Evolutionary conservation across 1,140 invertebrate genomes (phyloP), one percentile per base, ranked within the genome.

Genomic region (Nautilus pompilius): DNA sequence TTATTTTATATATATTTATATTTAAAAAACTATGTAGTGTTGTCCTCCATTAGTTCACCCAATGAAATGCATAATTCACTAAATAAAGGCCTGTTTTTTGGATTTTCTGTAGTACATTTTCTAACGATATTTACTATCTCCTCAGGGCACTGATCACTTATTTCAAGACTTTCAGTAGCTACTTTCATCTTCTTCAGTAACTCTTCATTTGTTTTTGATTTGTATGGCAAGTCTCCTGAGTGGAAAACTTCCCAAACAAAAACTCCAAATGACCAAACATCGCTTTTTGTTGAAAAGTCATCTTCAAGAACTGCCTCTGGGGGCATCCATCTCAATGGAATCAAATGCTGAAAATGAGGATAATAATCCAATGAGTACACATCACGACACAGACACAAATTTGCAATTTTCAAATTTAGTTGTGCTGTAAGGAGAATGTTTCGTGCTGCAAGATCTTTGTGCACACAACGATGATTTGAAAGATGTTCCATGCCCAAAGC

Each of bases 371-470:
- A 88, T 36, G 90, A 89, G 75, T 95, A 92, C 0, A 92, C 90
- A 68, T 95, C 93, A 67, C 91, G 88, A 45, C 89, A 89, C 63
- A 96, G 86, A 24, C 90, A 88, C 0, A 92, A 87, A 72, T 91
- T 84, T 3, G 92, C 91, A 36, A 97, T 87, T 85, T 96, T 96
- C 8, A 95, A 86, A 24, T 89, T 87, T 2, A 95, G 83, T 64
- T 89, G 88, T 22, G 92, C 93, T 0, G 91, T 89, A 48, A 97
- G 89, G 20, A 96, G 82, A 76, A 95, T 93, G 80, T 98, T 98
- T n/a, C 95, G 86, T 0, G 95, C 90, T 5, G 95, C 94, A 61
- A 98, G 84, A 82, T 98, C 96, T 72, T 88, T 87, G 80, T 96
- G 93, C 3, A 93, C 89, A 36, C 92, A 84, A 30, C 91, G 84